phyloP scores from a whole-genome alignment of 2,888 invertebrate species.

The Cataglyphis albicans region DNA sequence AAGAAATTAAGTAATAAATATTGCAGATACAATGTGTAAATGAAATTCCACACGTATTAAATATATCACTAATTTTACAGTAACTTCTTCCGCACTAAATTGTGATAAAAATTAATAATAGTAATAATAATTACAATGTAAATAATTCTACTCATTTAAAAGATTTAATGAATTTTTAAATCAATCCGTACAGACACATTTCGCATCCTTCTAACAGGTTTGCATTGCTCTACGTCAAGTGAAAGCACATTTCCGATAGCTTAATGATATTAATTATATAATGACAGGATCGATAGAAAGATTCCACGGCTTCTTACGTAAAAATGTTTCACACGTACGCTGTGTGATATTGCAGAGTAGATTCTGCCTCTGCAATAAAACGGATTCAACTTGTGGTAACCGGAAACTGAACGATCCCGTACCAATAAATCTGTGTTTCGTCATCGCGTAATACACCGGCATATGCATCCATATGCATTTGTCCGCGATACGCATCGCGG shows the following conservation, averaged over 20 bases:
- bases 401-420: conserved; percentile 14
- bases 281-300: conserved; percentile 20
- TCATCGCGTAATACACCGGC: neutral
- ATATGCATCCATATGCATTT: neutral
- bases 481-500: neutral
- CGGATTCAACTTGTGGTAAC: conserved; percentile 22
- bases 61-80: neutral
- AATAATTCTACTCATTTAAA: neutral
- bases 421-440: conserved; percentile 33
- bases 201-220: conserved; percentile 48
- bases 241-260: conserved; percentile 21
- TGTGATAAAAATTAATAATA: neutral
- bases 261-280: conserved; percentile 41
- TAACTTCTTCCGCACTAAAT: neutral
- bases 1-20: conserved; percentile 9
- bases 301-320: conserved; percentile 32
- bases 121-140: neutral
- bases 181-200: conserved; percentile 9
- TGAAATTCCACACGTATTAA: neutral
- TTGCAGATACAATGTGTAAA: neutral
- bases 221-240: conserved; percentile 12
- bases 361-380: conserved; percentile 3
- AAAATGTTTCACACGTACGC: conserved; percentile 45
- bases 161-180: neutral
- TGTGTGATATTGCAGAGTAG: neutral